phyloP scores from a whole-genome alignment of 2,888 invertebrate species.

The Diarsia brunnea region DNA sequence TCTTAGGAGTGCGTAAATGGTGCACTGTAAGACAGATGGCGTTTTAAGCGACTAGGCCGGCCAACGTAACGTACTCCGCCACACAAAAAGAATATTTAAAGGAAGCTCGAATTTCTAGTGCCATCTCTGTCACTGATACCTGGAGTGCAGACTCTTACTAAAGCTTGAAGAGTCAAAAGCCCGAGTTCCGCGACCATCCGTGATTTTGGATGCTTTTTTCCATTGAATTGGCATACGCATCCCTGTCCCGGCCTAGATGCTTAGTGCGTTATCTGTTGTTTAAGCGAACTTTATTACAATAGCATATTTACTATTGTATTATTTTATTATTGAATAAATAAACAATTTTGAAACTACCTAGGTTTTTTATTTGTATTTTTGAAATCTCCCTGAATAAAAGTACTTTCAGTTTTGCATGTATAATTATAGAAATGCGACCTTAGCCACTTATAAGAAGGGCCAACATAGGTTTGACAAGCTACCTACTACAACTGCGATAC shows the following conservation, averaged over 20 bases:
- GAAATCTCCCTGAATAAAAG: background rate
- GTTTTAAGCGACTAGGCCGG: slow-evolving; percentile 20
- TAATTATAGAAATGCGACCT: background rate
- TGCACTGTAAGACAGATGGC: slow-evolving; percentile 33
- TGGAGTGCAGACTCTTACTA: background rate
- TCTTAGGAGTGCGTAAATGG: slow-evolving; percentile 28
- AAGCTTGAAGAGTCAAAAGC: background rate
- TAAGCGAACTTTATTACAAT: slow-evolving; percentile 51
- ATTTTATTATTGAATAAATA: slow-evolving; percentile 57
- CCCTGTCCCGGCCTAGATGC: slow-evolving; percentile 13
- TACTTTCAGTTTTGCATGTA: background rate
- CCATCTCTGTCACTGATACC: background rate
- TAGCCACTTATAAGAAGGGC: background rate
- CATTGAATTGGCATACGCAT: background rate
- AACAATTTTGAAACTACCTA: slow-evolving; percentile 18
- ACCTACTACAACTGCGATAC: background rate
- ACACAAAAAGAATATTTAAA: background rate
- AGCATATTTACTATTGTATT: slow-evolving; percentile 49
- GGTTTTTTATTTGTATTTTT: slow-evolving; percentile 10
- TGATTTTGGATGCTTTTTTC: slow-evolving; percentile 11
- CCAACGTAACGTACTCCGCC: background rate
- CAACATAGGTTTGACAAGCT: slow-evolving; percentile 4
- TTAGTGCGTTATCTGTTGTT: slow-evolving; percentile 26
- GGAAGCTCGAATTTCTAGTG: background rate
- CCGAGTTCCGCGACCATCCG: background rate